Base-by-base conservation (phyloP, 2,888 invertebrate species). In the Camptogramma bilineatum region DNA sequence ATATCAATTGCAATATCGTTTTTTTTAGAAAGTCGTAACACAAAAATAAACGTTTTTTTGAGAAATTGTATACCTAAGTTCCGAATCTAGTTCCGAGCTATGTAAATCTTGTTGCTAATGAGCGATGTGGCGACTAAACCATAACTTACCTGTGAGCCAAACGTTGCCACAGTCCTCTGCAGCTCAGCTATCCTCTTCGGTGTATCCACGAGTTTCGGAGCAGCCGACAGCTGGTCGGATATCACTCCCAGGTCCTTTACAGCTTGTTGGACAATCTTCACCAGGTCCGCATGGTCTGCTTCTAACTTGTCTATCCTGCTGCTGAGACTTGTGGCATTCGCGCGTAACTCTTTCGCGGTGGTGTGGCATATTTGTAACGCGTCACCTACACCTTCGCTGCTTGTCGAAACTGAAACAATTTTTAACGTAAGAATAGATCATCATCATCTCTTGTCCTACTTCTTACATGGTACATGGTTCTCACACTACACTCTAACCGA, bases 361-460 rank as follows among this genome's bases (percentile, higher is more conserved):
- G 96, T 95, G 81, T 96, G 96, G 83, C 95, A 96, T 78, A 95
- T 93, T 85, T 96, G 96, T 55, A 96, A 83, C 1, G 95, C 95
- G 80, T 96, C 96, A 55, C 95, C 95, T 72, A 96, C 94, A 64
- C 94, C 94, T 82, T 95, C 94, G 83, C 94, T 96, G 78, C 95
- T 95, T 66, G 95, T 95, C 85, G 95, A 88, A 79, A 96, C 95
- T 95, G 86, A 73, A 77, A 78, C 76, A 77, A 77, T 16, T 21
- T 28, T 46, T 16, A 16, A 21, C 16, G 19, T 7, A 50, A 19
- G 19, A 52, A 51, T 57, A 1, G 48, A 39, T n/a, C 16, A 9
- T 9, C 28, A 3, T 8, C 7, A 8, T 28, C 7, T 8, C 4
- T 28, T 1, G 5, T 0, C 8, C 8, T 4, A 28, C 2, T 8